Conservation (phyloP, 2,888 invertebrate species). For the Leptopilina myrica region DNA sequence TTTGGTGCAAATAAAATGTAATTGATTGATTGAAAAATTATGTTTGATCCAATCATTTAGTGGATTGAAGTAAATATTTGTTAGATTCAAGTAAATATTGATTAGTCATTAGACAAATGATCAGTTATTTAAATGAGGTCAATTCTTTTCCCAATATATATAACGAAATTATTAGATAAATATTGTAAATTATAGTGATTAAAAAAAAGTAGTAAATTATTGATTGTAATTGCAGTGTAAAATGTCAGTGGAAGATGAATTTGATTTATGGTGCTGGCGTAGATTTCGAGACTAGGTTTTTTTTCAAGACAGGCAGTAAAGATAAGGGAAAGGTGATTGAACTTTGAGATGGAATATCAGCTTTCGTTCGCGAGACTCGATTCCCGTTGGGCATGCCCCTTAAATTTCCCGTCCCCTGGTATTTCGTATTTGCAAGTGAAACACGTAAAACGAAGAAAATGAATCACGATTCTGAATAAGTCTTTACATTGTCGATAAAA, state of each 20-base stretch:
- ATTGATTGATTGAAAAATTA: too few species aligned
- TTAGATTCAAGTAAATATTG: too few species aligned
- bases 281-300: not conserved
- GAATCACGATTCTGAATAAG: constrained; percentile 23
- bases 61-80: too few species aligned
- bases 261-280: not conserved
- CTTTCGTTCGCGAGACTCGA: constrained; percentile 16
- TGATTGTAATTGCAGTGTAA: not conserved
- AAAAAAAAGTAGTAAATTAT: not conserved
- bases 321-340: constrained; percentile 33
- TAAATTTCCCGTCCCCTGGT: constrained; percentile 11
- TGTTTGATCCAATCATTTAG: too few species aligned
- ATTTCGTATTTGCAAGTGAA: constrained; percentile 35
- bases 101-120: too few species aligned
- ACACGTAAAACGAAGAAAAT: constrained; percentile 22
- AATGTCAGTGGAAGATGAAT: not conserved
- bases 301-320: constrained; percentile 4
- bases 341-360: constrained; percentile 20
- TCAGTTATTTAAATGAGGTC: too few species aligned
- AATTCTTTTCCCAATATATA: too few species aligned
- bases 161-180: not conserved
- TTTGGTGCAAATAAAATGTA: too few species aligned
- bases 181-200: not conserved
- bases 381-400: constrained; percentile 27
- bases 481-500: constrained; percentile 35